These are phyloP conservation scores for Cotesia chilonis DNA, from an alignment of 1,140 invertebrate genomes.

Conservation along the genomic window DNA sequence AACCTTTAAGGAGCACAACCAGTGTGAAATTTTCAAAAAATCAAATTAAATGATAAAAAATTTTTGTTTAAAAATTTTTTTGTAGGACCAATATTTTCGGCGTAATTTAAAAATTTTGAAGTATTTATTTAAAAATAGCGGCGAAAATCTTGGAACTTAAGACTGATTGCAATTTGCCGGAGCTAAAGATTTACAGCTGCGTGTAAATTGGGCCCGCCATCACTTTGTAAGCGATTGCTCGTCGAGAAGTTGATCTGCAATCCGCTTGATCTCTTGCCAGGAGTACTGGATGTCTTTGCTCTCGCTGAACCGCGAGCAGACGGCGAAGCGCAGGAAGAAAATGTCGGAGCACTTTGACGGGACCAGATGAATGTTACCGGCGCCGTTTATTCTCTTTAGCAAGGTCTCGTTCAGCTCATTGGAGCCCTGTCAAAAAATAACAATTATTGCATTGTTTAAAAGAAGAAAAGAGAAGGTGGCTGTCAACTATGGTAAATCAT, in stretches of 20 bases:
- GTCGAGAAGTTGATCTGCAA: slow-evolving; percentile 74
- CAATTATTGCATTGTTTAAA: background rate
- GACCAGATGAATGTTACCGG: slow-evolving; percentile 93
- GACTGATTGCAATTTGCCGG: slow-evolving; percentile 62
- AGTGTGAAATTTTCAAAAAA: no score
- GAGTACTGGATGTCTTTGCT: slow-evolving; percentile 84
- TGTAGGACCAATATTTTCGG: no score
- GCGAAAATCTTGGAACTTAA: slow-evolving; percentile 35
- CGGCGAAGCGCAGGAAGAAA: slow-evolving; percentile 89
- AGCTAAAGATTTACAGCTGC: slow-evolving; percentile 54
- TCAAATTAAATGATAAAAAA: no score
- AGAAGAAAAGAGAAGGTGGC: background rate
- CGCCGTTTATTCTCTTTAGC: slow-evolving; percentile 87
- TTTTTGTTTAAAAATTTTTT: no score
- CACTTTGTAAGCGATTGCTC: slow-evolving; percentile 63
- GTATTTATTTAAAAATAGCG: no score
- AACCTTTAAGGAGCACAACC: no score
- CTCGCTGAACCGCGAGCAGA: slow-evolving; percentile 88
- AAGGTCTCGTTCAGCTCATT: slow-evolving; percentile 88
- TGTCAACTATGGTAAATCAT: background rate
- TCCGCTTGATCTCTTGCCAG: slow-evolving; percentile 83
- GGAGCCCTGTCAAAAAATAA: slow-evolving; percentile 67
- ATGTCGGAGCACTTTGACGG: slow-evolving; percentile 85
- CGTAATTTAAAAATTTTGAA: no score
- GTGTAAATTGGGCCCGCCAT: slow-evolving; percentile 62